Percentiles rank a stretch among this genome's conserved stretches.
These are phyloP conservation scores for Aphis craccivora DNA, from an alignment of 1,140 invertebrate genomes.

Conservation along the genomic window DNA sequence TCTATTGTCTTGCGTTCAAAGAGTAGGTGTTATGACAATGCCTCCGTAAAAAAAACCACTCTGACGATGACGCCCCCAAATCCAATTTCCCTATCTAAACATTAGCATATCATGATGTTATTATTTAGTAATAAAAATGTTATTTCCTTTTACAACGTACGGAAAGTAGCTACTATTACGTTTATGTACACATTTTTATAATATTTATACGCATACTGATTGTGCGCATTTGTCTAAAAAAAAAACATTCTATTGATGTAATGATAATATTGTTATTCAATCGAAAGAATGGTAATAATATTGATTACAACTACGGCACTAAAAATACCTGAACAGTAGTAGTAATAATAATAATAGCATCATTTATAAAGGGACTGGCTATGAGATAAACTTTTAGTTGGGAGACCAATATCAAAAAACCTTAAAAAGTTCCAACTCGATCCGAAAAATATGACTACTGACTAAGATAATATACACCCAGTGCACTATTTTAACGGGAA, in stretches of 20 bases:
- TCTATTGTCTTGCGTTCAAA: background rate
- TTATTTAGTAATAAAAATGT: background rate
- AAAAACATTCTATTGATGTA: background rate
- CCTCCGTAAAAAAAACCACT: background rate
- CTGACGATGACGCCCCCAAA: background rate
- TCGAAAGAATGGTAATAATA: background rate
- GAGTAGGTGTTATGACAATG: background rate
- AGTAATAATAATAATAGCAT: background rate
- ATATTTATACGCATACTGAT: background rate
- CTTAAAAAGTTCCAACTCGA: background rate
- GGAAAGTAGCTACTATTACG: background rate
- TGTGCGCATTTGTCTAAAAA: background rate
- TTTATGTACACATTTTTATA: background rate
- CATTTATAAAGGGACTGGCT: background rate
- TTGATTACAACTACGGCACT: background rate
- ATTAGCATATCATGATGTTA: background rate
- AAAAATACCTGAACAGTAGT: background rate
- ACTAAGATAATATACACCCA: background rate
- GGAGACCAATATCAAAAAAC: too few species aligned
- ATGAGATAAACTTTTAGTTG: background rate
- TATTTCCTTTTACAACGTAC: background rate
- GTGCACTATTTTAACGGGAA: too few species aligned
- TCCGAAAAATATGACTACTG: background rate
- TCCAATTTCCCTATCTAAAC: background rate
- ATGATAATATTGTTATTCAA: background rate